phyloP scores from a whole-genome alignment of 2,113 vertebrate genomes.

The Numida meleagris region DNA sequence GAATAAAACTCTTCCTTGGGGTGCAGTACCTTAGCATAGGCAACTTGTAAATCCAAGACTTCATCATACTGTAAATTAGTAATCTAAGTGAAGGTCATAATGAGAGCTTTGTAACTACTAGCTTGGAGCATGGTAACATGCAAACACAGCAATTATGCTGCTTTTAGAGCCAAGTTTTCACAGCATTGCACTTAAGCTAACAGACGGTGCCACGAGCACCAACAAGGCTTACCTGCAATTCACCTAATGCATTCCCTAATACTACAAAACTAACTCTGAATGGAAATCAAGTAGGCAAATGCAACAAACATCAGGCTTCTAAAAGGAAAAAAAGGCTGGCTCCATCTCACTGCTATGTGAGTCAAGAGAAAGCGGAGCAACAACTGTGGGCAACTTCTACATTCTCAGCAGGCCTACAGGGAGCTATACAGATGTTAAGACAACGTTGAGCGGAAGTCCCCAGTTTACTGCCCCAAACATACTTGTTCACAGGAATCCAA shows the following conservation, averaged over 20 bases:
- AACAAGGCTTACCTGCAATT: not conserved
- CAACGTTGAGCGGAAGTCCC: not conserved
- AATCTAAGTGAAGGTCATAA: conserved; percentile 17
- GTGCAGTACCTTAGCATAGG: not conserved
- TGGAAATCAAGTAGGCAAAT: not conserved
- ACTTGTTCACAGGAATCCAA: not conserved
- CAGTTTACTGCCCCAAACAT: not conserved
- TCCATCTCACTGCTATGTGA: not conserved
- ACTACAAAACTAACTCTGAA: not conserved
- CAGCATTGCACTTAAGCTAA: not conserved
- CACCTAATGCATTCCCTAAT: not conserved
- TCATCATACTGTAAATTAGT: not conserved
- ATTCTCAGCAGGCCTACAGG: not conserved
- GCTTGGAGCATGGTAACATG: not conserved
- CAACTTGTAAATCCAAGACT: not conserved
- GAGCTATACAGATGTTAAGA: not conserved
- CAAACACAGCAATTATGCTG: not conserved
- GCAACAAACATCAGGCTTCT: not conserved
- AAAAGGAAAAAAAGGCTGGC: conserved; percentile 17
- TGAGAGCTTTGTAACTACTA: not conserved
- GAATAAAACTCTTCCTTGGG: not conserved
- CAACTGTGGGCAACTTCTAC: not conserved
- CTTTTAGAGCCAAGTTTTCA: not conserved
- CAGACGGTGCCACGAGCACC: not conserved
- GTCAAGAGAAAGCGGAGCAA: not conserved